Base-by-base conservation (phyloP, 1,140 invertebrate genomes). In the Philaenus spumarius region DNA sequence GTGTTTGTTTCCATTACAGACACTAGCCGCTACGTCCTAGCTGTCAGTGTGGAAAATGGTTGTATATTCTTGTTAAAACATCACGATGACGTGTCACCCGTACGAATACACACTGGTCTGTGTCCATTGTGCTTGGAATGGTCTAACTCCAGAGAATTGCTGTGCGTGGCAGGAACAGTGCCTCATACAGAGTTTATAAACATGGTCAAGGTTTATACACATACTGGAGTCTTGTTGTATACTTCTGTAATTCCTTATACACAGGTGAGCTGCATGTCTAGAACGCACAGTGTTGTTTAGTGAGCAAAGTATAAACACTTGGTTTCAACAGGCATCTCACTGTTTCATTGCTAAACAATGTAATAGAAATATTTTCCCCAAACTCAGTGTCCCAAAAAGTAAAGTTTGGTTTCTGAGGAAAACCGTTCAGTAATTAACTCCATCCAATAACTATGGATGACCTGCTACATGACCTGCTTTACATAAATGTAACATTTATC, bases 41-140 rank as follows among this genome's bases (percentile, higher is more conserved):
- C 93, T 1, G 89, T 96, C 9, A 87, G 90, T 66, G 83, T 96
- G 58, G 85, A 87, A 63, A 92, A 90, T 69, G 95, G 95, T 4
- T 84, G 84, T 63, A 87, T 98, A 17, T 89, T 89, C 63, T 78
- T 97, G 57, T 78, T 98, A 69, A 85, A 87, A 51, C 91, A 87
- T 14, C 95, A 94, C 69, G 94, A 98, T 72, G 95, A 97, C 73
- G 82, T 96, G 12, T 89, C 86, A 52, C 93, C 93, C 0, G 82
- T 86, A 43, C 82, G 91, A 55, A 84, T 97, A 59, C 79, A 84
- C 66, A 97, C 93, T 0, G 84, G 84, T 2, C 74, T 95, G 52
- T 83, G 86, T 65, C 85, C 86, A 1, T 71, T 91, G 46, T 84
- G 86, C 62, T 90, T 96, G 76, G 94, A 97, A 73, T 98, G 95